These are phyloP conservation scores for Hypanus sabinus DNA, from an alignment of 2,113 vertebrate genomes.

Conservation along the genomic window DNA sequence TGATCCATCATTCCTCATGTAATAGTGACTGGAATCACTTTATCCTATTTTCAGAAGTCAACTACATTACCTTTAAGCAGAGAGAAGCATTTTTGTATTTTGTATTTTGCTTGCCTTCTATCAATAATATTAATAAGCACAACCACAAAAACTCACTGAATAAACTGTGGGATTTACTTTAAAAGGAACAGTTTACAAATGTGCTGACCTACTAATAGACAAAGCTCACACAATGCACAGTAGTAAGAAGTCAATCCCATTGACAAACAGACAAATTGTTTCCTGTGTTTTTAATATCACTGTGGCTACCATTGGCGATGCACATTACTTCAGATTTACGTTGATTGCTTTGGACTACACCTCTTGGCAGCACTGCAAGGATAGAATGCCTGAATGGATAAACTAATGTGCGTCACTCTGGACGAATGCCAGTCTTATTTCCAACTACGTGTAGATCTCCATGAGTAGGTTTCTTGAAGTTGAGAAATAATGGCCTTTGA, in stretches of 20 bases:
- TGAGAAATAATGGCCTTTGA: background rate
- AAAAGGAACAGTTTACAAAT: background rate
- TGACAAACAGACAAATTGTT: slow-evolving; percentile 34
- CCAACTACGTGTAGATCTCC: background rate
- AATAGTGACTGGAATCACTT: background rate
- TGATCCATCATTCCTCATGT: background rate
- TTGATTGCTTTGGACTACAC: slow-evolving; percentile 28
- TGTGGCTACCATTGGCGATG: slow-evolving; percentile 26
- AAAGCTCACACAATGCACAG: background rate
- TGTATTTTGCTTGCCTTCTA: slow-evolving; percentile 15
- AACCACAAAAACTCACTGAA: background rate
- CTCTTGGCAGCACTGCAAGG: background rate
- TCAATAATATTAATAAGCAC: slow-evolving; percentile 4
- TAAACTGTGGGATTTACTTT: background rate
- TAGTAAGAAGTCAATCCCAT: slow-evolving; percentile 31
- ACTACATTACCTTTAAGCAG: background rate
- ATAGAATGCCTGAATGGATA: background rate
- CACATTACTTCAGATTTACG: slow-evolving; percentile 5
- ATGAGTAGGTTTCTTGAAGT: background rate
- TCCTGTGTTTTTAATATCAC: slow-evolving; percentile 29
- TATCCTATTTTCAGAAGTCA: background rate
- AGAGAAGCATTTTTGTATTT: no score
- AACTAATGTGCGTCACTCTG: slow-evolving; percentile 3
- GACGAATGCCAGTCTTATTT: background rate
- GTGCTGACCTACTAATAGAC: background rate